phyloP scores from a whole-genome alignment of 2,888 invertebrate species.

The Pasiphila rectangulata region DNA sequence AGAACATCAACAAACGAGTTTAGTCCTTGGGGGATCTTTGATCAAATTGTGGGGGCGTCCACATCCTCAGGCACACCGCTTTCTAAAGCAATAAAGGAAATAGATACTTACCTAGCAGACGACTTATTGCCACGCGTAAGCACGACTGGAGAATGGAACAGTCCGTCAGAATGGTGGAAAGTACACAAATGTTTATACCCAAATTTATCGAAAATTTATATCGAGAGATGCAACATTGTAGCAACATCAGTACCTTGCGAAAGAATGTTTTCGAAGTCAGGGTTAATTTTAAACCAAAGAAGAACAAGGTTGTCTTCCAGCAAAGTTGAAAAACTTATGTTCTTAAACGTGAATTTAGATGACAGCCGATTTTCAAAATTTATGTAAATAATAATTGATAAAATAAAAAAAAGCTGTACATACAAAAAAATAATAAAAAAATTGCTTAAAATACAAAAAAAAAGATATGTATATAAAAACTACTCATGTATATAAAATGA shows the following conservation, averaged over 20 bases:
- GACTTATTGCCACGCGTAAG: conserved; percentile 2
- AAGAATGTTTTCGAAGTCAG: conserved; percentile 27
- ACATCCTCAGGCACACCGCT: neutral
- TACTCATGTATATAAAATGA: neutral
- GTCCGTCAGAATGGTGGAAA: conserved; percentile 17
- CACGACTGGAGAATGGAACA: conserved; percentile 2
- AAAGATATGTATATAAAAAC: no score
- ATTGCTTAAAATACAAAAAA: no score
- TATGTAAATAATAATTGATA: conserved; percentile 15
- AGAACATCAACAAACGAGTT: no score
- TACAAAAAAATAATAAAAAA: neutral
- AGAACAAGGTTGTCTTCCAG: conserved; percentile 17
- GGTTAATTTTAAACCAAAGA: conserved; percentile 21
- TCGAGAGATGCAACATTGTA: conserved; percentile 20
- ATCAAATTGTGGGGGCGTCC: neutral
- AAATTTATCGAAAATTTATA: neutral
- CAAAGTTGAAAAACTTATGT: conserved; percentile 24
- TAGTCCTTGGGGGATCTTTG: conserved; percentile 6
- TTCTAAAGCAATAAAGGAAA: conserved; percentile 4
- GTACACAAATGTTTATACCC: neutral
- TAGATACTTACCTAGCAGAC: conserved; percentile 2
- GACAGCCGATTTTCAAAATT: neutral
- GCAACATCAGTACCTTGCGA: conserved; percentile 28
- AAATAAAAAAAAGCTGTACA: neutral
- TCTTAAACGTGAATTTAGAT: neutral